Base-by-base conservation (phyloP, 2,888 invertebrate species). In the Ichneumon xanthorius region DNA sequence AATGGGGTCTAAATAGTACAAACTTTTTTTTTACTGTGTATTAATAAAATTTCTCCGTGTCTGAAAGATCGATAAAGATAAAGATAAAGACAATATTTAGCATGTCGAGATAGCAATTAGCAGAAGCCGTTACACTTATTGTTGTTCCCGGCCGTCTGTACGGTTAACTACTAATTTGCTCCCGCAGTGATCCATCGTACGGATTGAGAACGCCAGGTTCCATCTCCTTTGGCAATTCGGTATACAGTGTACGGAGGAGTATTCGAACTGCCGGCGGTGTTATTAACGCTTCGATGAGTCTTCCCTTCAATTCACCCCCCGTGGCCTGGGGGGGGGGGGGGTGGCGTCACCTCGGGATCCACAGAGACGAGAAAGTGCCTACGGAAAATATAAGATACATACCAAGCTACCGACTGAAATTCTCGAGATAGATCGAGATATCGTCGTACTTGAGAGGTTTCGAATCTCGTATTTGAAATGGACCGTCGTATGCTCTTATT, bases 231-330 rank as follows among this genome's bases (percentile, higher is more conserved):
- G 19, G 22, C 19, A 9, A 55, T 55, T 55, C 55, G 55, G 22
- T 55, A 22, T 55, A 55, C n/a, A 0, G 45, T 19, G 55, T 22
- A 55, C 19, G 55, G 55, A 7, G 55, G 55, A 55, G 55, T 45
- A 55, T 70, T 78, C 61, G 72, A 80, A 70, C 84, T 77, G 71
- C 71, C 33, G 80, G 22, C 55, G 48, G 73, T 84, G 78, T 85
- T 85, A 85, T 85, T 75, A 82, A 85, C 85, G 79, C 85, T 85
- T 81, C 75, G 89, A 86, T 89, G 89, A 91, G 90, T 89, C 89
- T 89, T 90, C 90, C 84, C 86, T 91, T 88, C 88, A 90, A 91
- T 91, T 91, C 90, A 89, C 90, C 90, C 90, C 91, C 91, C 84
- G 88, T 87, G 67, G 55, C 55, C 55, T 22, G 45, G 45, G 71